Evolutionary conservation across 35 echinoderm and acorn worm species (phyloP).

Genomic region (Diadema setosum): DNA sequence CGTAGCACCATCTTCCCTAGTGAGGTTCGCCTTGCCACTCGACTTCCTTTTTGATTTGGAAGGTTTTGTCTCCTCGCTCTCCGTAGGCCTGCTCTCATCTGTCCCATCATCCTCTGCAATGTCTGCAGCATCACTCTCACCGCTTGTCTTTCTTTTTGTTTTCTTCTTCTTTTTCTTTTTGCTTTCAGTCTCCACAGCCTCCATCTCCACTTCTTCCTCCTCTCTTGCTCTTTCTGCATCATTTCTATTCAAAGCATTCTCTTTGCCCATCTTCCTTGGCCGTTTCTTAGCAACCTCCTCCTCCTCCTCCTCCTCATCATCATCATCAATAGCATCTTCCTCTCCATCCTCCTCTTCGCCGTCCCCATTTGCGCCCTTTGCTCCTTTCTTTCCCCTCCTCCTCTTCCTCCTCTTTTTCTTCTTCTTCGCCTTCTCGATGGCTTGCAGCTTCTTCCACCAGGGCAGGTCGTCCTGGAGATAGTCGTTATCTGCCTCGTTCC

Average conservation of each 20-base stretch:
- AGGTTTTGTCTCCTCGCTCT: not conserved
- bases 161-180: conserved; percentile 13
- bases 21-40: too few species aligned
- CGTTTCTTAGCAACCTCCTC: not conserved
- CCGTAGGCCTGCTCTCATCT: not conserved
- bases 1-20: too few species aligned
- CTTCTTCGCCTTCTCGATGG: conserved; percentile 4
- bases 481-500: not conserved
- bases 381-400: not conserved
- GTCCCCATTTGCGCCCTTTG: not conserved
- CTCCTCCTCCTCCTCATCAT: conserved; percentile 22
- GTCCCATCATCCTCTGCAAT: not conserved
- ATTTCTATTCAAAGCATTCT: not conserved
- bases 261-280: not conserved
- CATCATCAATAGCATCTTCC: not conserved
- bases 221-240: not conserved
- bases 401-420: not conserved
- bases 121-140: not conserved
- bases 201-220: conserved; percentile 18
- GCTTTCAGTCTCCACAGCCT: not conserved
- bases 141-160: not conserved
- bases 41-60: not conserved
- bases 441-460: conserved; percentile 18
- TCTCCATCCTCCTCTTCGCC: not conserved
- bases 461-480: conserved; percentile 10